Base-by-base conservation (phyloP, 2,888 invertebrate species). In the Conistra vaccinii region DNA sequence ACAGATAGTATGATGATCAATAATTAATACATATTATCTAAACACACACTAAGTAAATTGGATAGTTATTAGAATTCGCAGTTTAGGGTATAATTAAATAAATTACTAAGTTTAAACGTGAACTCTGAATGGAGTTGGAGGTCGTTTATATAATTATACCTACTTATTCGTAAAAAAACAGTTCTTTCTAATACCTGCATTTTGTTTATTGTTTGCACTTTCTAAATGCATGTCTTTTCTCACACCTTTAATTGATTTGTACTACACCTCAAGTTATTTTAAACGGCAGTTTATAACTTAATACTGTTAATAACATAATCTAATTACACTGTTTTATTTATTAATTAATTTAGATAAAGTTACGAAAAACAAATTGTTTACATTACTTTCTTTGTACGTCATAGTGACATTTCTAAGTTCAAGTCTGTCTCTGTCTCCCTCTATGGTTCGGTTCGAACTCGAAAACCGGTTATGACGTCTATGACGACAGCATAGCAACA, bases 401-500 rank as follows among this genome's bases (percentile, higher is more conserved):
- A 55, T 17, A 48, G 14, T 65, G 79, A 79, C 48, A 48, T 53
- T 79, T 75, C 75, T 80, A 75, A 55, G 39, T 68, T 55, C 39
- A 26, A 35, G 62, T 29, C 53, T 78, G 62, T 73, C 57, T 78
- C 57, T 62, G 62, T 78, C 51, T 78, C 73, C 67, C 61, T 78
- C 62, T 67, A 62, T 78, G 78, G 80, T 65, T 70, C 39, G 12
- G 26, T 63, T 66, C 39, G 77, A 74, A 78, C 73, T 84, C 39
- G 9, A 55, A 81, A 84, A 83, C 85, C 85, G 78, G 88, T 79
- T 83, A 69, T 78, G 84, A 85, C 84, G 76, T 75, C 73, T 83
- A 69, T 78, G 84, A 85, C 84, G 76, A 76, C 73, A 78, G 0
- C 20, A 9, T 9, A n/a, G 57, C 26, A 53, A n/a, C 26, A 39